Evolutionary conservation across 2,888 invertebrate species (phyloP), one percentile per base, ranked within the genome.

Genomic region (Pterostichus madidus): DNA sequence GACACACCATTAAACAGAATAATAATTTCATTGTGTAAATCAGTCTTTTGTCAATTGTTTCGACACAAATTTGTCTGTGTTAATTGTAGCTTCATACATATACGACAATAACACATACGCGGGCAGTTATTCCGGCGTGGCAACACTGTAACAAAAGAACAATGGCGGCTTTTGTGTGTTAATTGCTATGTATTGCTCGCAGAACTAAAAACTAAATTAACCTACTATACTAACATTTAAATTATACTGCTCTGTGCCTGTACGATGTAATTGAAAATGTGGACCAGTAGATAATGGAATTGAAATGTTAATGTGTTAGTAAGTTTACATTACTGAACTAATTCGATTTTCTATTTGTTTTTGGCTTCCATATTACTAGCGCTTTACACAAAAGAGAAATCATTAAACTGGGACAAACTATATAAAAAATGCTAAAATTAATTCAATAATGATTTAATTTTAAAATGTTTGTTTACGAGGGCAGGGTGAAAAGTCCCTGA

Each of bases 41-140:
- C 75, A 7, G 61, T 61, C 81, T 81, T 81, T 81, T 81, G 81
- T 81, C 81, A 75, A 81, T 81, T 81, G 81, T 81, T 81, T 81
- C 81, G 49, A 81, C 81, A 75, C 61, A 80, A 80, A 73, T 75
- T 81, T 81, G 44, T 61, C 53, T 75, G 79, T 81, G 81, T 75
- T 81, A 81, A 81, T 81, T 81, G 81, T 56, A 75, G 75, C 75
- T 71, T 80, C 71, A 80, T 79, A 52, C 52, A 75, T 75, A 75
- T 75, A 56, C 53, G 73, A 80, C 71, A 73, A 80, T 80, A 68
- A 80, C 73, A 80, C 39, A 80, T 56, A 53, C 53, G 68, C 8
- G 59, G 32, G n/a, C 59, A 77, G 77, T 64, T 49, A 68, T 68
- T 13, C 31, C 46, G 17, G 17, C 68, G 39, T 44, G 68, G 68